These are phyloP conservation scores for Uropetala carovei DNA, from an alignment of 2,888 invertebrate species.

Conservation along the genomic window DNA sequence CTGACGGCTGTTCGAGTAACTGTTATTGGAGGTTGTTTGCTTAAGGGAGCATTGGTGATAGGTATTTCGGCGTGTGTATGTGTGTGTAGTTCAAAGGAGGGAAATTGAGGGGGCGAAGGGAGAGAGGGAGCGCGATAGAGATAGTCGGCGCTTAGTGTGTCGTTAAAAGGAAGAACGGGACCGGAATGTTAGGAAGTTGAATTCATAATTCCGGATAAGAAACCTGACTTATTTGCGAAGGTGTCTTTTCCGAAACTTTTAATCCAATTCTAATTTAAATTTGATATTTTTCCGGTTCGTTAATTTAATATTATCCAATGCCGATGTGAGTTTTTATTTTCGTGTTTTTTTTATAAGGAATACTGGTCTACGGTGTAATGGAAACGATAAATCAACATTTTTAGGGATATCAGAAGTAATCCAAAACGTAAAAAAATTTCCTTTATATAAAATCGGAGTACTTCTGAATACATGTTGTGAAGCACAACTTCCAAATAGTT, in stretches of 20 bases:
- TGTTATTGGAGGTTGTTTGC: constrained; percentile 56
- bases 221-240: neutral
- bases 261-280: neutral
- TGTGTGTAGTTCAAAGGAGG: neutral
- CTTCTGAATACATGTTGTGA: too few species aligned
- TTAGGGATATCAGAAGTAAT: too few species aligned
- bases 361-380: too few species aligned
- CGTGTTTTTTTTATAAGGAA: too few species aligned
- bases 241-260: neutral
- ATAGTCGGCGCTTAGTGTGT: constrained; percentile 44
- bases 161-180: constrained; percentile 31
- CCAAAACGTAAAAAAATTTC: too few species aligned
- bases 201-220: neutral
- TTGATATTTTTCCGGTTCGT: neutral
- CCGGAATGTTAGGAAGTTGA: neutral
- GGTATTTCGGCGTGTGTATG: constrained; percentile 4
- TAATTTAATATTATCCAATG: neutral
- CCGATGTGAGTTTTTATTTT: too few species aligned
- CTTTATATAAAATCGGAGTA: too few species aligned
- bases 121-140: neutral
- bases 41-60: constrained; percentile 55
- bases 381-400: too few species aligned
- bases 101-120: neutral
- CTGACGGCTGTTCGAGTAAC: constrained; percentile 49
- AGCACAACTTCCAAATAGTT: too few species aligned